Conservation (phyloP, 2,113 vertebrate species). For the Paralichthys olivaceus region DNA sequence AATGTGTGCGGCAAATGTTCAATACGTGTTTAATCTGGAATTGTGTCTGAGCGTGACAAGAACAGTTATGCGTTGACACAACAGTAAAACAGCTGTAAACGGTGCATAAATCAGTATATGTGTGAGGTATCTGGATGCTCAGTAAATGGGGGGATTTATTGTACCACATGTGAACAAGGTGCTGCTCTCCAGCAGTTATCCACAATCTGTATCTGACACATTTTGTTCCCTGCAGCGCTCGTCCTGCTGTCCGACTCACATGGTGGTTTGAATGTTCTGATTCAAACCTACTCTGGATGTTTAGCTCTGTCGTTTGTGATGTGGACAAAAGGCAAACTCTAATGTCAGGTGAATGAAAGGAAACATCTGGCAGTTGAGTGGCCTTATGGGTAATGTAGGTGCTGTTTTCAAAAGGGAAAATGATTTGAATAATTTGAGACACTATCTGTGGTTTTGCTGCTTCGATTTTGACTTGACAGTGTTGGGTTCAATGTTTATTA, state of each 20-base stretch:
- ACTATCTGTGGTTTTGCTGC: background rate
- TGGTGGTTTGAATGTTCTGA: constrained; percentile 10
- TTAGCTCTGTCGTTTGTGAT: background rate
- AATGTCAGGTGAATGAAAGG: background rate
- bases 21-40: constrained; percentile 46
- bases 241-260: constrained; percentile 24
- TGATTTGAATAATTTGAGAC: background rate
- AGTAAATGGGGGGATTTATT: constrained; percentile 42
- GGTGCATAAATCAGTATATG: constrained; percentile 29
- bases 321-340: background rate
- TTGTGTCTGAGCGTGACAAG: constrained; percentile 36
- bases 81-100: constrained; percentile 39
- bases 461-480: background rate
- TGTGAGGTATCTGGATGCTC: constrained; percentile 10
- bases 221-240: constrained; percentile 10
- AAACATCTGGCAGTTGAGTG: too few relatives aligned
- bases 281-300: background rate
- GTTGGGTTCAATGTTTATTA: background rate
- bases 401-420: background rate
- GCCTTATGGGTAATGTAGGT: background rate
- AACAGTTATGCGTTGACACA: constrained; percentile 49
- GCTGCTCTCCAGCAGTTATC: constrained; percentile 17
- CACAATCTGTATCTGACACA: constrained; percentile 19
- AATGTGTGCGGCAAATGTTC: background rate
- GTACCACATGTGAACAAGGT: constrained; percentile 51